Evolutionary conservation across 2,888 invertebrate genomes (phyloP).

Genomic region (Scaptomyza cyrtandrae): DNA sequence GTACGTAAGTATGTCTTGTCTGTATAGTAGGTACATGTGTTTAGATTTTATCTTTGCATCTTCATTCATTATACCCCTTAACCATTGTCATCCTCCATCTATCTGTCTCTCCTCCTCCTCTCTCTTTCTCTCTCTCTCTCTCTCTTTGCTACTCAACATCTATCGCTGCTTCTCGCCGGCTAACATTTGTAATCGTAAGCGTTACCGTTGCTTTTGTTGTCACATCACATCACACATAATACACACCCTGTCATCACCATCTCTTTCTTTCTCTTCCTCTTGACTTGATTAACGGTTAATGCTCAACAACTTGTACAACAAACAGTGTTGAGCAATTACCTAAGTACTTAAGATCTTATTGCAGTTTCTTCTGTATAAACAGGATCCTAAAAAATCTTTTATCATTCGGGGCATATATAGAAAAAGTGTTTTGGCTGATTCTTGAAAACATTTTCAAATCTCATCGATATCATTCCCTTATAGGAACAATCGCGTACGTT

Average conservation of each 20-base stretch:
- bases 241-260: not conserved
- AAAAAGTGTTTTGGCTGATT: no score
- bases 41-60: slow-evolving; percentile 57
- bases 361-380: not conserved
- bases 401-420: no score
- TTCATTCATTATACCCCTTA: slow-evolving; percentile 30
- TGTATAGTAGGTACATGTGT: slow-evolving; percentile 11
- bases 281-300: not conserved
- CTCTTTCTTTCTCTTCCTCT: not conserved
- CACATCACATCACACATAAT: not conserved
- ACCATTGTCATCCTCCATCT: not conserved
- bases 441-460: no score
- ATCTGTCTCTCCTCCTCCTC: not conserved
- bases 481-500: no score
- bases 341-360: no score
- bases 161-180: not conserved
- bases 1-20: not conserved
- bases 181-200: no score
- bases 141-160: not conserved
- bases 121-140: no score
- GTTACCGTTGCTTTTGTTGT: slow-evolving; percentile 4
- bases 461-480: no score
- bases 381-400: no score
- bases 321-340: not conserved
- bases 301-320: not conserved